Evolutionary conservation across 2,113 vertebrate genomes (phyloP).

Genomic region (Rhea pennata): DNA sequence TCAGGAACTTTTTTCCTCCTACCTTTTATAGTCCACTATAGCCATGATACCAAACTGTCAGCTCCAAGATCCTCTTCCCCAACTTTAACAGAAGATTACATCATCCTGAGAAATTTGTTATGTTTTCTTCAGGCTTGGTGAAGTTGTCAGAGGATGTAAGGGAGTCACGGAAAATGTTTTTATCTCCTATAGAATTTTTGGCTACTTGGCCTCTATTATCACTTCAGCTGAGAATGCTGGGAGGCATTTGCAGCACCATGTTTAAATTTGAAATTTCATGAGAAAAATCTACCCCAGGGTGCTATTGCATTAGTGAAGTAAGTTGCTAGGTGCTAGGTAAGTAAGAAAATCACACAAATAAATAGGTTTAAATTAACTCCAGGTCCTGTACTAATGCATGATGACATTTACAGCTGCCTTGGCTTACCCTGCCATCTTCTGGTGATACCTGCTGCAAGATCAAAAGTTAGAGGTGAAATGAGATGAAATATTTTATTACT

Average conservation of each 20-base stretch:
- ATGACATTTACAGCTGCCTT: conserved; percentile 71
- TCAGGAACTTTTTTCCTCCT: background rate
- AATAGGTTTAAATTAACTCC: conserved; percentile 60
- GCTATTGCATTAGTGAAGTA: conserved; percentile 1
- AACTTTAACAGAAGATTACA: background rate
- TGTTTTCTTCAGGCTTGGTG: background rate
- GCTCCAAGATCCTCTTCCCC: background rate
- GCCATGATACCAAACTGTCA: background rate
- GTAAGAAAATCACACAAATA: conserved; percentile 38
- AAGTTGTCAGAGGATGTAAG: background rate
- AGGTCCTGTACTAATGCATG: conserved; percentile 27
- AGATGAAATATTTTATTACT: conserved; percentile 61
- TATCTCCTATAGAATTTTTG: background rate
- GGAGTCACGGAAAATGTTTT: background rate
- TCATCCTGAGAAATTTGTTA: background rate
- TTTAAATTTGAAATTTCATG: conserved; percentile 34
- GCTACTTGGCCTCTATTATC: background rate
- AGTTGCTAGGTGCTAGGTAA: conserved; percentile 49
- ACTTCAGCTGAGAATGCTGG: conserved; percentile 12
- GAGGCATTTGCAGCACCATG: background rate
- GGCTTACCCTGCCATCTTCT: conserved; percentile 75
- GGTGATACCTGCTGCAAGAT: conserved; percentile 67
- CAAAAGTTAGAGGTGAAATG: conserved; percentile 65
- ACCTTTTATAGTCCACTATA: background rate
- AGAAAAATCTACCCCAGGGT: conserved; percentile 28